Evolutionary conservation across 2,888 invertebrate genomes (phyloP).

Genomic region (Meiosimyza platycephala): DNA sequence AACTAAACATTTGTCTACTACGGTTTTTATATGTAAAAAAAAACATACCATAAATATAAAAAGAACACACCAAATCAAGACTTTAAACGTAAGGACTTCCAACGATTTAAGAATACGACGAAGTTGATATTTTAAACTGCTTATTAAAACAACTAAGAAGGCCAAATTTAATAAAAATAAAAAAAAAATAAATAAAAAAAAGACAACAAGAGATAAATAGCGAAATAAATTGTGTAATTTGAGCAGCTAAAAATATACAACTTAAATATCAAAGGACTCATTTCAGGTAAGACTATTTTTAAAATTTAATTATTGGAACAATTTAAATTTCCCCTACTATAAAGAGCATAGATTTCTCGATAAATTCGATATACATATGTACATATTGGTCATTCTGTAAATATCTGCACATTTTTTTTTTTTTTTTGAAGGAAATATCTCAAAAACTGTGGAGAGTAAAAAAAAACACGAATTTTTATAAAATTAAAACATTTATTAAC

Average conservation of each 20-base stretch:
- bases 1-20: conserved; percentile 31
- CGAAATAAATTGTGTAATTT: background rate
- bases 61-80: conserved; percentile 34
- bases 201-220: conserved; percentile 16
- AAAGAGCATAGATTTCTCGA: too few relatives aligned
- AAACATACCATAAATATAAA: conserved; percentile 16
- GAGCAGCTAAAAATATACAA: too few relatives aligned
- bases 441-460: too few relatives aligned
- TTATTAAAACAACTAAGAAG: conserved; percentile 30
- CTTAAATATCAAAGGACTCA: too few relatives aligned
- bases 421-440: too few relatives aligned
- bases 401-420: too few relatives aligned
- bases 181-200: background rate
- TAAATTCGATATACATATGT: too few relatives aligned
- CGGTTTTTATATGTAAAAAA: conserved; percentile 30
- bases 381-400: too few relatives aligned
- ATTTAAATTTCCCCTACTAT: background rate
- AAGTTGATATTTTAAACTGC: conserved; percentile 43
- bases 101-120: conserved; percentile 65
- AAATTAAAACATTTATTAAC: too few relatives aligned
- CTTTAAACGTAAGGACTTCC: conserved; percentile 57
- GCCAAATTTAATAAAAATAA: conserved; percentile 41
- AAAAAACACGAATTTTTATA: too few relatives aligned
- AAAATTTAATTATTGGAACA: background rate
- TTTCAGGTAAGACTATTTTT: too few relatives aligned